Conservation (phyloP, 2,888 invertebrate species). For the Agelastica alni region DNA sequence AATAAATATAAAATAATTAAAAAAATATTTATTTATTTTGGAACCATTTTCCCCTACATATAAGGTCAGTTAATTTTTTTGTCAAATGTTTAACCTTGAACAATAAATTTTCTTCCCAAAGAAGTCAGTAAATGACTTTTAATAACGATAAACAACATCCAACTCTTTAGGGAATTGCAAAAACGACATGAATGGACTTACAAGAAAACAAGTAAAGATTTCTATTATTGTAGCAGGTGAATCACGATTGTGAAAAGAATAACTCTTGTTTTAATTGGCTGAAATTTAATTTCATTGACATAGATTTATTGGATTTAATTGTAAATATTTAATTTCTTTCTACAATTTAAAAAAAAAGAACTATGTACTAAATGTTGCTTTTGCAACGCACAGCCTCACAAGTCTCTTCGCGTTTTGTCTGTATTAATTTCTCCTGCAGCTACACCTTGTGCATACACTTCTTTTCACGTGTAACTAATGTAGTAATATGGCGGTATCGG, state of each 20-base stretch:
- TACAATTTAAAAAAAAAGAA: too few relatives aligned
- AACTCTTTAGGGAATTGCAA: not conserved
- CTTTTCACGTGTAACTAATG: slow-evolving; percentile 27
- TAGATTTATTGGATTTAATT: not conserved
- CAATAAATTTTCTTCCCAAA: slow-evolving; percentile 14
- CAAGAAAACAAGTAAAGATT: not conserved
- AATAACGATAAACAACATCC: slow-evolving; percentile 3
- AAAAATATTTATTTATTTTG: too few relatives aligned
- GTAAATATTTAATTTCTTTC: too few relatives aligned
- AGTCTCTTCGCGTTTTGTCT: too few relatives aligned
- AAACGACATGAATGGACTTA: not conserved
- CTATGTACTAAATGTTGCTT: too few relatives aligned
- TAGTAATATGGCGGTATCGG: slow-evolving; percentile 24
- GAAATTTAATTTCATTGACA: not conserved
- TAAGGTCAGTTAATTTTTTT: not conserved
- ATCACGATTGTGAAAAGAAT: not conserved
- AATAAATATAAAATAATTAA: too few relatives aligned
- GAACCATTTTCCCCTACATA: not conserved
- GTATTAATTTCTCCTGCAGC: slow-evolving; percentile 13
- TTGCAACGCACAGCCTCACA: too few relatives aligned
- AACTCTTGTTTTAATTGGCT: not conserved
- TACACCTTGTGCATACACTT: slow-evolving; percentile 2
- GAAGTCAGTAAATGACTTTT: slow-evolving; percentile 9
- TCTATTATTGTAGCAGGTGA: slow-evolving; percentile 2
- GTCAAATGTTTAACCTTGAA: slow-evolving; percentile 8